Evolutionary conservation across 2,797 vertebrate genomes (phyloP).

Genomic region (Columba guinea): DNA sequence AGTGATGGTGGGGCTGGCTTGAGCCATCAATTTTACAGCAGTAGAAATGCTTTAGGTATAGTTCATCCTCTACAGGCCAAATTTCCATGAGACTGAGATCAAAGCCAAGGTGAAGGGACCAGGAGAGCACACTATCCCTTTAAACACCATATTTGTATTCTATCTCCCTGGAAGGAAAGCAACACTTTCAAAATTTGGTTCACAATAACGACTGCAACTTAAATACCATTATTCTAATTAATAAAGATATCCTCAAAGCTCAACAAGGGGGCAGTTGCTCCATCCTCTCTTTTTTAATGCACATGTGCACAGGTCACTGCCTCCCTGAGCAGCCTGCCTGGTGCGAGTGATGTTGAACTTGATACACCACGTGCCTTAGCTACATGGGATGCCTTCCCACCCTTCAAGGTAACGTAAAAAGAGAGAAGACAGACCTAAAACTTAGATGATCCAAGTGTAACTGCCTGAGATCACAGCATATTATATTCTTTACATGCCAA

Average conservation of each 20-base stretch:
- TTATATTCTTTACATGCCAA: constrained; percentile 12
- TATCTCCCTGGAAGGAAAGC: neutral
- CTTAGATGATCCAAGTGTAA: neutral
- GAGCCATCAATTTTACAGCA: neutral
- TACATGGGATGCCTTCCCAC: neutral
- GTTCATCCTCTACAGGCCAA: neutral
- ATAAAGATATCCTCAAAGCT: neutral
- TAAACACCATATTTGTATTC: neutral
- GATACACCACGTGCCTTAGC: neutral
- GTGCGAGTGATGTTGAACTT: neutral
- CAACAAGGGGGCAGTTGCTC: neutral
- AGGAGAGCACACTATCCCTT: neutral
- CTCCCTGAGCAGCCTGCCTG: neutral
- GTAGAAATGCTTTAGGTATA: neutral
- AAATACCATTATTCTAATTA: neutral
- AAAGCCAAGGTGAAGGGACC: neutral
- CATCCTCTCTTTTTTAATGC: neutral
- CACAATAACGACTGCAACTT: neutral
- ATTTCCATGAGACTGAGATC: neutral
- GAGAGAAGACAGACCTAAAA: neutral
- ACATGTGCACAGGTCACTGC: neutral
- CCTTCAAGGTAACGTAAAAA: neutral
- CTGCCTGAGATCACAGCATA: neutral
- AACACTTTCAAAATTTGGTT: neutral
- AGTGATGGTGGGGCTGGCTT: neutral